These are phyloP conservation scores for Himalopsyche kuldschensis DNA, from an alignment of 2,888 invertebrate genomes.

Conservation along the genomic window DNA sequence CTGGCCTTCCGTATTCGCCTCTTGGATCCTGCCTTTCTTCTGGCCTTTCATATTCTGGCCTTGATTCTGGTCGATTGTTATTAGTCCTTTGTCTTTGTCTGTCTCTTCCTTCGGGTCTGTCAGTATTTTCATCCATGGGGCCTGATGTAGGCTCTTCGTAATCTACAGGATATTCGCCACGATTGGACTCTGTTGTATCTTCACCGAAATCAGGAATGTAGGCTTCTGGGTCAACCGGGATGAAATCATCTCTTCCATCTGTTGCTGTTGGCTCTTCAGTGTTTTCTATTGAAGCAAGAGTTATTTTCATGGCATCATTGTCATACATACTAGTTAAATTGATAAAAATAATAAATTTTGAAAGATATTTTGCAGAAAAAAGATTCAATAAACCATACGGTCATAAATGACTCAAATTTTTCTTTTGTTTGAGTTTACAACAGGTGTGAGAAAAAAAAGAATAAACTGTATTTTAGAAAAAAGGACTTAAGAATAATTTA, in stretches of 20 bases:
- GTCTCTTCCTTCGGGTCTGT: neutral
- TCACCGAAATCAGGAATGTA: neutral
- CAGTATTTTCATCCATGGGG: neutral
- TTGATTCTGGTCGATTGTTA: neutral
- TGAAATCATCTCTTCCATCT: neutral
- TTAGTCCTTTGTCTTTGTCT: neutral
- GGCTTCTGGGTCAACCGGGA: neutral
- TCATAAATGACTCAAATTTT: too few species aligned
- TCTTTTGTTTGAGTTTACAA: too few species aligned
- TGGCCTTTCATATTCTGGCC: neutral
- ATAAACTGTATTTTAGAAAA: too few species aligned
- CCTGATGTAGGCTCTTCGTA: neutral
- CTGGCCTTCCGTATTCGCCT: neutral
- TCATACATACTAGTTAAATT: too few species aligned
- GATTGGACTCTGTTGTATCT: neutral
- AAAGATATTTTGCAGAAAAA: too few species aligned
- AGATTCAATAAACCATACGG: too few species aligned
- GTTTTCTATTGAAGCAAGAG: neutral
- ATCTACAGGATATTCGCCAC: neutral
- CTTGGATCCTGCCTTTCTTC: neutral
- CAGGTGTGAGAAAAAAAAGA: too few species aligned
- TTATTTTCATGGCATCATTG: neutral
- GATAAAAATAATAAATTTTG: too few species aligned
- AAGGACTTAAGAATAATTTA: too few species aligned
- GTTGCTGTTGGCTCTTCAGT: neutral